A percentile compares a stretch with the other conserved stretches of the same genome.
These are phyloP conservation scores for Hippasteria phrygiana DNA, from an alignment of 53 echinoderm and acorn worm genomes.

Conservation along the genomic window DNA sequence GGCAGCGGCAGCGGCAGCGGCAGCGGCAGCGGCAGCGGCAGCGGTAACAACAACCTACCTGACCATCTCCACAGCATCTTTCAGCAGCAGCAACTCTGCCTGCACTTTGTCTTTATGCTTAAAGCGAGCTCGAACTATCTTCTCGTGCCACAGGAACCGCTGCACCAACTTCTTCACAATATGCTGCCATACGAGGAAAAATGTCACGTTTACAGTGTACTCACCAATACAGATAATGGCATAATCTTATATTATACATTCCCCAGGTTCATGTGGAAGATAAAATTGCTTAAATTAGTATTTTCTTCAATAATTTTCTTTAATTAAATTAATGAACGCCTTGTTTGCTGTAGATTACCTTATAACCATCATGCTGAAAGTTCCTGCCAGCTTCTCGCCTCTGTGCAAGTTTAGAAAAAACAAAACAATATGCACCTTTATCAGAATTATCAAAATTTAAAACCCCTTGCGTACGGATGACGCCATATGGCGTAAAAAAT, in stretches of 20 bases:
- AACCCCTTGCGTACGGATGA: no score
- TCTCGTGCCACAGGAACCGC: slow-evolving; percentile 45
- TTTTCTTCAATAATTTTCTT: no score
- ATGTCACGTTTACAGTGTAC: no score
- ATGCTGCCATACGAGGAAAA: not conserved
- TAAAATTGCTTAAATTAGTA: no score
- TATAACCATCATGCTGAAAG: slow-evolving; percentile 38
- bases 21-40: not conserved
- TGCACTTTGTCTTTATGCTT: slow-evolving; percentile 29
- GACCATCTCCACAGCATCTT: slow-evolving; percentile 41
- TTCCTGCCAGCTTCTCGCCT: slow-evolving; percentile 4
- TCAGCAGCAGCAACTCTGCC: not conserved
- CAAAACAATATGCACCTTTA: not conserved
- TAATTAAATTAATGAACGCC: no score
- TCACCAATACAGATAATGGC: no score
- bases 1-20: no score
- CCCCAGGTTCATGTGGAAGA: no score
- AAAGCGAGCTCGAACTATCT: not conserved
- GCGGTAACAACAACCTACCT: slow-evolving; percentile 5
- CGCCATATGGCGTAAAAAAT: no score
- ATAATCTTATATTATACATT: no score
- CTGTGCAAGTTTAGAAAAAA: not conserved
- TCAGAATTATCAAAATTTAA: not conserved
- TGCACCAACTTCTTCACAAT: slow-evolving; percentile 36
- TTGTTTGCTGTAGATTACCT: not conserved